phyloP scores from a whole-genome alignment of 1,140 invertebrate genomes.

The Danaus melanippus region DNA sequence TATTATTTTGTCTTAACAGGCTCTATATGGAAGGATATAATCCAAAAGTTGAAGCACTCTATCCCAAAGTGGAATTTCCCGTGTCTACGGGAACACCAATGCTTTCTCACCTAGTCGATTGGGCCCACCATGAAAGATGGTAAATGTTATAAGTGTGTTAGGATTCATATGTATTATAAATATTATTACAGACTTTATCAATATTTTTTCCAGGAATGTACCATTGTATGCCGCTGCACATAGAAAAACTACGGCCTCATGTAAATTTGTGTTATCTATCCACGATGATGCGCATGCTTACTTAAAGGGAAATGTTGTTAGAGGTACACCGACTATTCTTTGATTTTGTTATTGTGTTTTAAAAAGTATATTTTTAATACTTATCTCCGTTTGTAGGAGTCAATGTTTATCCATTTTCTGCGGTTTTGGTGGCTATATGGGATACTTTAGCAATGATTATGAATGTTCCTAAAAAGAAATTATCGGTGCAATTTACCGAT shows the following conservation, averaged over 20 bases:
- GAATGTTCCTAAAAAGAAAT: slow-evolving; percentile 17
- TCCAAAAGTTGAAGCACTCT: slow-evolving; percentile 75
- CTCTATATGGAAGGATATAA: slow-evolving; percentile 78
- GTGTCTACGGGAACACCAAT: slow-evolving; percentile 82
- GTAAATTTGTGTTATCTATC: slow-evolving; percentile 23
- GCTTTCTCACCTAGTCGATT: slow-evolving; percentile 79
- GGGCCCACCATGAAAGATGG: slow-evolving; percentile 78
- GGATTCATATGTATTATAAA: not conserved
- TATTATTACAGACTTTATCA: not conserved
- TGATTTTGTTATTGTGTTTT: no score
- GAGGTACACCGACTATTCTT: slow-evolving; percentile 22
- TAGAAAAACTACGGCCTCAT: slow-evolving; percentile 23
- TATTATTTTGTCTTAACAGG: slow-evolving; percentile 47
- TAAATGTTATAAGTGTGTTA: slow-evolving; percentile 26
- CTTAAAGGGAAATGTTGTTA: slow-evolving; percentile 33
- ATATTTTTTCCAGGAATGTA: slow-evolving; percentile 23
- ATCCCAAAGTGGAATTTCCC: slow-evolving; percentile 77
- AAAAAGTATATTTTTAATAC: not conserved
- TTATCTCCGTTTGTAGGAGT: slow-evolving; percentile 23
- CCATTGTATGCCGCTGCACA: slow-evolving; percentile 18
- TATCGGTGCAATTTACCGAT: slow-evolving; percentile 32
- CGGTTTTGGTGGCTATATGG: slow-evolving; percentile 34
- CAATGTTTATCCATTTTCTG: slow-evolving; percentile 34
- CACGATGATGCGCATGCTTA: slow-evolving; percentile 33
- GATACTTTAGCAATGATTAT: slow-evolving; percentile 38